Conservation (phyloP, 2,113 vertebrate genomes). For the Nycticebus coucang region DNA sequence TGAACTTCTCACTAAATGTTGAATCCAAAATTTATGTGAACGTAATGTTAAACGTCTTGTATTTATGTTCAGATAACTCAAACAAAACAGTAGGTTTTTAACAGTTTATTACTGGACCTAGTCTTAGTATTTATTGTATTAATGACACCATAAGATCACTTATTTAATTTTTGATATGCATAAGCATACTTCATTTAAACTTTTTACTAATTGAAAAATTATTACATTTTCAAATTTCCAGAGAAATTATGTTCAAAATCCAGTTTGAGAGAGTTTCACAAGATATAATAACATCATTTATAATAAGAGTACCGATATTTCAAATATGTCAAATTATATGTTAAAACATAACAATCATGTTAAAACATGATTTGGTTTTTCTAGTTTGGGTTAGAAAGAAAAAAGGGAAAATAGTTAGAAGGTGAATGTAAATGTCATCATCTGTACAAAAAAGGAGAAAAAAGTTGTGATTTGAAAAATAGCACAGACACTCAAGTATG, state of each 20-base stretch:
- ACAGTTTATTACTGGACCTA: neutral
- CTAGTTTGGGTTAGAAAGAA: neutral
- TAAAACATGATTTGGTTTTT: too few relatives aligned
- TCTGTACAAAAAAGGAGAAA: too few relatives aligned
- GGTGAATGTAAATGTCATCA: neutral
- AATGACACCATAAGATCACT: neutral
- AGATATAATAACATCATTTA: neutral
- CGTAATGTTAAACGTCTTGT: neutral
- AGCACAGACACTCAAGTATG: neutral
- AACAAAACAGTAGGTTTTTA: neutral
- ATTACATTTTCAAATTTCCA: neutral
- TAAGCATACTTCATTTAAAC: neutral
- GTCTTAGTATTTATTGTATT: neutral
- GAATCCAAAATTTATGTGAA: neutral
- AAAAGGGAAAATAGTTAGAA: neutral
- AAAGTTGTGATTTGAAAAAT: neutral
- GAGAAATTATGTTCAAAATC: neutral
- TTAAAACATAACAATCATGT: too few relatives aligned
- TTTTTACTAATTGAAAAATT: neutral
- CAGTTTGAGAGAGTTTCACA: neutral
- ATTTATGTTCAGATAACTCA: neutral
- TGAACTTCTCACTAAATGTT: neutral
- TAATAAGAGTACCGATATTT: neutral
- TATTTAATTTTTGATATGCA: neutral
- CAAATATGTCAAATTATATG: neutral